Percentiles rank a stretch among this genome's conserved stretches.
These are phyloP conservation scores for Scaptomyza hsui DNA, from an alignment of 1,140 invertebrate species.

Conservation along the genomic window DNA sequence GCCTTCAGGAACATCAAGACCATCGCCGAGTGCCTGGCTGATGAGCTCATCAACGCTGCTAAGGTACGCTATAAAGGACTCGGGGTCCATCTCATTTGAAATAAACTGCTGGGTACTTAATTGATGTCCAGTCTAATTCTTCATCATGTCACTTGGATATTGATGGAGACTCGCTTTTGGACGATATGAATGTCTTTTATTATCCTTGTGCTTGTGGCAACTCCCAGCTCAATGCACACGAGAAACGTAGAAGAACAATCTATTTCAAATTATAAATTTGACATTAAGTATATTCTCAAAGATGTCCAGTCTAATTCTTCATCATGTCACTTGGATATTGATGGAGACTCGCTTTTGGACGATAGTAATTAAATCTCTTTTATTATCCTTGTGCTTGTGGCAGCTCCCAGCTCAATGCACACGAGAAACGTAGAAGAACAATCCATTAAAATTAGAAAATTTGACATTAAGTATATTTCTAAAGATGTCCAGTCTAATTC, in stretches of 20 bases:
- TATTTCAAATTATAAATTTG: background rate
- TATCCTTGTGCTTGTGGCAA: slow-evolving; percentile 60
- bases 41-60: slow-evolving; percentile 99
- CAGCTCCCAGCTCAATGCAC: slow-evolving; percentile 45
- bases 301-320: slow-evolving; percentile 65
- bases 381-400: slow-evolving; percentile 52
- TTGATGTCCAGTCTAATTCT: background rate
- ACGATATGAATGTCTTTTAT: slow-evolving; percentile 72
- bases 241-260: slow-evolving; percentile 74
- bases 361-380: slow-evolving; percentile 31
- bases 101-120: background rate
- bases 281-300: background rate
- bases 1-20: slow-evolving; percentile 99
- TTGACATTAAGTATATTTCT: background rate
- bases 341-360: slow-evolving; percentile 72
- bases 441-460: no score
- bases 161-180: slow-evolving; percentile 78
- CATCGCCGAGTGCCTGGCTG: slow-evolving; percentile 99
- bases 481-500: slow-evolving; percentile 61
- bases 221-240: slow-evolving; percentile 52
- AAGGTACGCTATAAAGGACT: slow-evolving; percentile 87
- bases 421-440: slow-evolving; percentile 76
- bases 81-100: background rate
- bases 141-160: slow-evolving; percentile 14
- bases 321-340: slow-evolving; percentile 51